Percentiles rank a stretch among this genome's conserved stretches.
Evolutionary conservation across 2,888 invertebrate genomes (phyloP).

Genomic region (Gasteruption jaculator): DNA sequence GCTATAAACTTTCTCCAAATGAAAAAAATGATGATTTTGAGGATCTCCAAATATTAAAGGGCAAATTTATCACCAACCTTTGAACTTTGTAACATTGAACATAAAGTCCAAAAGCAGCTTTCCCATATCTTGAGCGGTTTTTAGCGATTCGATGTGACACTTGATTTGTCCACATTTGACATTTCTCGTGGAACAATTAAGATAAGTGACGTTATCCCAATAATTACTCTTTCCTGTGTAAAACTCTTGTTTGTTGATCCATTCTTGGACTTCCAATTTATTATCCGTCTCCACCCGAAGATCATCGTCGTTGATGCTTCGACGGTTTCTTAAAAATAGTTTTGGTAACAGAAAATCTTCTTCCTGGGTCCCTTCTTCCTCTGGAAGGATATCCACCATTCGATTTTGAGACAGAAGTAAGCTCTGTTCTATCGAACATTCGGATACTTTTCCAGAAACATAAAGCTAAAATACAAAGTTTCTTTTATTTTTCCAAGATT

Average conservation of each 20-base stretch:
- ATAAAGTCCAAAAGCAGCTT: conserved; percentile 26
- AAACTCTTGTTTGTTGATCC: conserved; percentile 10
- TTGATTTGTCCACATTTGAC: conserved; percentile 27
- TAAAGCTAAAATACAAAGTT: conserved; percentile 22
- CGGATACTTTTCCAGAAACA: conserved; percentile 24
- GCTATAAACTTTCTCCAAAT: background rate
- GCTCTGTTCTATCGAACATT: conserved; percentile 22
- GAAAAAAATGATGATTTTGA: conserved; percentile 3
- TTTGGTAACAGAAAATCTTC: background rate
- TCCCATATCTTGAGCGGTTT: conserved; percentile 27
- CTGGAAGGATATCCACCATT: no score
- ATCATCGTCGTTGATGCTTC: conserved; percentile 1
- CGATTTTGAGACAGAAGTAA: background rate
- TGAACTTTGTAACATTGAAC: conserved; percentile 25
- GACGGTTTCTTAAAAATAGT: background rate
- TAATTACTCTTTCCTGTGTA: background rate
- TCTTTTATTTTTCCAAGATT: no score
- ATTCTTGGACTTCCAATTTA: conserved; percentile 11
- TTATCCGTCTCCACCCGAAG: conserved; percentile 10
- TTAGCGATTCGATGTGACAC: conserved; percentile 28
- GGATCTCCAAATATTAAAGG: background rate
- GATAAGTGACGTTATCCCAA: conserved; percentile 18
- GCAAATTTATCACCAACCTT: conserved; percentile 21
- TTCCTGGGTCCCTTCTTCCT: background rate
- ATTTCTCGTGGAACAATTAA: conserved; percentile 31